These are phyloP conservation scores for Toxotes chatareus DNA, from an alignment of 2,113 vertebrate species.

Conservation along the genomic window DNA sequence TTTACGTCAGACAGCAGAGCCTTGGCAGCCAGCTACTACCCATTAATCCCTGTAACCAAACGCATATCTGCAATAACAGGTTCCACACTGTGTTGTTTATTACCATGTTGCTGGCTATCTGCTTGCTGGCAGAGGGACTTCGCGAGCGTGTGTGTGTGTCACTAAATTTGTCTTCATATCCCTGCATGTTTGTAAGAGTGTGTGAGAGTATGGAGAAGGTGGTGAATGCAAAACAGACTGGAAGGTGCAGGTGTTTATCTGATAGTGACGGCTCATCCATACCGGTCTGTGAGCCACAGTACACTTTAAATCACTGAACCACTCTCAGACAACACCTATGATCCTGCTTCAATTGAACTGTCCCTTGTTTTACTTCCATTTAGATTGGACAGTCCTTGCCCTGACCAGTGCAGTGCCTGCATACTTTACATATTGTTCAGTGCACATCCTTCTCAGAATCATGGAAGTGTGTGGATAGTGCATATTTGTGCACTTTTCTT, in stretches of 20 bases:
- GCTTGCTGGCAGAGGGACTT: slow-evolving; percentile 24
- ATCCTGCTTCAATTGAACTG: not conserved
- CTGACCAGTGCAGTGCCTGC: not conserved
- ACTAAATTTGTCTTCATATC: slow-evolving; percentile 6
- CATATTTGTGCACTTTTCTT: too few species aligned
- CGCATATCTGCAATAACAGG: slow-evolving; percentile 61
- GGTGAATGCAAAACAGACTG: slow-evolving; percentile 3
- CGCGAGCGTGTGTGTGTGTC: slow-evolving; percentile 4
- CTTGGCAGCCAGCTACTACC: slow-evolving; percentile 54
- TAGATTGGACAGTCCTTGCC: not conserved
- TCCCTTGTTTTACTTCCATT: not conserved
- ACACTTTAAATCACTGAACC: not conserved
- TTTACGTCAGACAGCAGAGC: slow-evolving; percentile 57
- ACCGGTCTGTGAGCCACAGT: slow-evolving; percentile 6
- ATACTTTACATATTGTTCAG: not conserved
- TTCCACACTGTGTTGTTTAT: slow-evolving; percentile 49
- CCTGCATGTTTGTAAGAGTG: slow-evolving; percentile 1
- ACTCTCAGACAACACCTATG: slow-evolving; percentile 15
- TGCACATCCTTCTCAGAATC: not conserved
- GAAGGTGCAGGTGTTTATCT: slow-evolving; percentile 24
- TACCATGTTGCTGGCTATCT: slow-evolving; percentile 52
- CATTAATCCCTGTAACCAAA: slow-evolving; percentile 72
- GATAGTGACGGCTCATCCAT: not conserved
- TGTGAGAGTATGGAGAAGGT: not conserved
- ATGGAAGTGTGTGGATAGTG: not conserved